Evolutionary conservation across 1,140 invertebrate species (phyloP), one percentile per base, ranked within the genome.

Genomic region (Pentalonia nigronervosa): DNA sequence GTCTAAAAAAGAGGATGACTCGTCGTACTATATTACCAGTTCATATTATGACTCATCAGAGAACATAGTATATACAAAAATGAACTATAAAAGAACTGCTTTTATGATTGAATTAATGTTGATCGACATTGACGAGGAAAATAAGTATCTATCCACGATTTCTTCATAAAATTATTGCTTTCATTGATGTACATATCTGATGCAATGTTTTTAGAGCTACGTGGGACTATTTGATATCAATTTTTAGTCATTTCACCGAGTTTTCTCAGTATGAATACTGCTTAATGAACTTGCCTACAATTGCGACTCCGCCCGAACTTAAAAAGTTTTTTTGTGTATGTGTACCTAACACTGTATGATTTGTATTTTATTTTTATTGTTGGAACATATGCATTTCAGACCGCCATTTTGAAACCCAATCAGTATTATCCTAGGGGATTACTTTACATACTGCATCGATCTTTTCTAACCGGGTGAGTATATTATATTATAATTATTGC

Each of bases 251-350:
- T n/a, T 76, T 93, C 48, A 11, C n/a, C 0, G 11, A 86, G 23
- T 93, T 93, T 56, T 25, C 34, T 53, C 76, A 93, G 7, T 93
- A 84, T 23, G 91, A 93, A 9, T 93, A 86, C 53, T 93, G 91
- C 45, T 81, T 93, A n/a, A 20, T 86, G 48, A 50, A 21, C 21
- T 41, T 93, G 36, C 81, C 1, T 0, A 86, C 91, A 23, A 86
- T 50, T 23, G 21, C 17, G 1, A 45, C 45, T 50, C 34, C 81
- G 0, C 17, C 91, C 0, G 34, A 84, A 9, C 84, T 56, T 17
- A 93, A 93, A 45, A 86, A 93, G 48, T 56, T 41, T 84, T 93
- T 93, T 83, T 81, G n/a, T 41, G 91, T 93, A 30, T 1, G 48
- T 53, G 23, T 21, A 47, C 7, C 30, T 90, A 30, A 50, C 14